phyloP scores from a whole-genome alignment of 1,140 invertebrate species.

The Drosophila santomea region DNA sequence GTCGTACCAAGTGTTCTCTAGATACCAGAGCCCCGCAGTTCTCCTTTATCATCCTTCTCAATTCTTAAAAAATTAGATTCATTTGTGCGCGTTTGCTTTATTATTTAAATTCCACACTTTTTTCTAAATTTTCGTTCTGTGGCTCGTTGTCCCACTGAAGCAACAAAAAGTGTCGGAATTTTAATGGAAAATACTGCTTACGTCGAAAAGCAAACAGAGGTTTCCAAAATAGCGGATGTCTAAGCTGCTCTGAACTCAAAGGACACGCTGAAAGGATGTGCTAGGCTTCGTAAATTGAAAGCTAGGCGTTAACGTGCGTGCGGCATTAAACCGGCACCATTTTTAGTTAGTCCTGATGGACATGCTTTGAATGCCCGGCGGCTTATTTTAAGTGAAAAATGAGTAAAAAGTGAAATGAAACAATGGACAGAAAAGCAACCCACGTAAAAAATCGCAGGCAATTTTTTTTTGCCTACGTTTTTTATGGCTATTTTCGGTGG shows the following conservation, averaged over 20 bases:
- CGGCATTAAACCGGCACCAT: constrained; percentile 38
- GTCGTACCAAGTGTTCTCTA: neutral
- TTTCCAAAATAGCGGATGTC: constrained; percentile 65
- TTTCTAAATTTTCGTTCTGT: constrained; percentile 76
- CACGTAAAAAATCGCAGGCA: constrained; percentile 80
- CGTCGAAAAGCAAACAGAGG: constrained; percentile 69
- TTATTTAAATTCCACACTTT: constrained; percentile 81
- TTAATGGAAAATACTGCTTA: constrained; percentile 83
- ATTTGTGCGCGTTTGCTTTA: constrained; percentile 81
- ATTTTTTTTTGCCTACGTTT: constrained; percentile 81
- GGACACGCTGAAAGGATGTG: constrained; percentile 77
- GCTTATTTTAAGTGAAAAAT: constrained; percentile 84
- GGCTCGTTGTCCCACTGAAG: constrained; percentile 17
- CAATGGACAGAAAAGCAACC: constrained; percentile 57
- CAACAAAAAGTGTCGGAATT: constrained; percentile 72
- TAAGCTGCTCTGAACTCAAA: constrained; percentile 77
- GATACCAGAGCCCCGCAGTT: constrained; percentile 8
- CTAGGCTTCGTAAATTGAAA: constrained; percentile 78
- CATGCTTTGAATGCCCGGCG: constrained; percentile 76
- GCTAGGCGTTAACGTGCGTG: constrained; percentile 34
- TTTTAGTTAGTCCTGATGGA: constrained; percentile 36
- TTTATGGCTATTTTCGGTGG: constrained; percentile 75
- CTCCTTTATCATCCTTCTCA: constrained; percentile 26
- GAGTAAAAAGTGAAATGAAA: constrained; percentile 81
- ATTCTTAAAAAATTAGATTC: constrained; percentile 84